Conservation (phyloP, 2,888 invertebrate species). For the Conops quadrifasciatus region DNA sequence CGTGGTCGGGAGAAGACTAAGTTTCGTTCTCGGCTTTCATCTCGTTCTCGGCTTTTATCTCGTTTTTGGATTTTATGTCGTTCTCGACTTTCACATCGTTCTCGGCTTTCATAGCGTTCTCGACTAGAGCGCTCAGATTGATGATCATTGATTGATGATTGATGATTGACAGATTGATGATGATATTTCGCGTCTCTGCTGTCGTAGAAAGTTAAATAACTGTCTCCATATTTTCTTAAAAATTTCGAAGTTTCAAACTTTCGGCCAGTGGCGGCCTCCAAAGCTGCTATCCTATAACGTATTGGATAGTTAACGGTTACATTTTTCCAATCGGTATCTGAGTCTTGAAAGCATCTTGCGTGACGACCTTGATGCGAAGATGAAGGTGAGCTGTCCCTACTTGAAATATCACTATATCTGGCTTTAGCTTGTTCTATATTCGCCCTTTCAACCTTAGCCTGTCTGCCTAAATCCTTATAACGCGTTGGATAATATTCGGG, state of each 20-base stretch:
- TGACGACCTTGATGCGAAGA: neutral
- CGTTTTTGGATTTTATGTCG: too few relatives aligned
- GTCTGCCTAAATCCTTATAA: slow-evolving; percentile 8
- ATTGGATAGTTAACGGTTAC: slow-evolving; percentile 20
- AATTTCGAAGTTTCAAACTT: slow-evolving; percentile 6
- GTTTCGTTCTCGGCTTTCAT: too few relatives aligned
- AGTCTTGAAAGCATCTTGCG: slow-evolving; percentile 3
- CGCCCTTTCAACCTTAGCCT: neutral
- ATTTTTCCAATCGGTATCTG: slow-evolving; percentile 2
- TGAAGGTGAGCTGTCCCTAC: neutral
- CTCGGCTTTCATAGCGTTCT: too few relatives aligned
- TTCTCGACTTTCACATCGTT: too few relatives aligned
- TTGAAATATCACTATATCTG: neutral
- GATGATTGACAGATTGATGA: too few relatives aligned
- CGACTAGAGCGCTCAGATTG: too few relatives aligned
- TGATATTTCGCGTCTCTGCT: too few relatives aligned
- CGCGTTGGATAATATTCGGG: slow-evolving; percentile 19
- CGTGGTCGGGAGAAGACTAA: too few relatives aligned
- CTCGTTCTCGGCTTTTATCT: too few relatives aligned
- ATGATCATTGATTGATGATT: too few relatives aligned
- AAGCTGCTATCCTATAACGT: slow-evolving; percentile 21
- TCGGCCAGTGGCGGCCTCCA: neutral
- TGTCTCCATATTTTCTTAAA: neutral
- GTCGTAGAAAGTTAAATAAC: too few relatives aligned
- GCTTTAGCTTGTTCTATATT: slow-evolving; percentile 5